Conservation (phyloP, 2,113 vertebrate genomes). For the Periophthalmus modestus region DNA sequence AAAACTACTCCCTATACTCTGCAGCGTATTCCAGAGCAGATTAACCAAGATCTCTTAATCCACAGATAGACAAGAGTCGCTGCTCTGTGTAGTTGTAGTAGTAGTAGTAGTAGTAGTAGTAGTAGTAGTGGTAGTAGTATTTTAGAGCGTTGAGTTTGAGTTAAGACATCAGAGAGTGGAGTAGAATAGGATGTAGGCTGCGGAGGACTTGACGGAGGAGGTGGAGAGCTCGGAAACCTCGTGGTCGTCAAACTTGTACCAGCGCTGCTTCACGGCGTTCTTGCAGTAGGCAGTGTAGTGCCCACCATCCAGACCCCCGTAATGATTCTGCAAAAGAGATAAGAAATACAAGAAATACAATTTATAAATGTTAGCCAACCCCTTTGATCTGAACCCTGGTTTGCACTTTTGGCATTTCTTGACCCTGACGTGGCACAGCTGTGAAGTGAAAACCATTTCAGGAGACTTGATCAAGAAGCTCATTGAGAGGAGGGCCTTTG, state of each 20-base stretch:
- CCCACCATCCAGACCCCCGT: conserved; percentile 93
- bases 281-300: conserved; percentile 98
- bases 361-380: too few species aligned
- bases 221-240: conserved; percentile 92
- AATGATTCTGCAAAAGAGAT: conserved; percentile 86
- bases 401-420: too few species aligned
- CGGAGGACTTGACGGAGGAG: conserved; percentile 91
- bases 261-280: conserved; percentile 86
- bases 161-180: conserved; percentile 83
- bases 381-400: too few species aligned
- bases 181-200: conserved; percentile 98
- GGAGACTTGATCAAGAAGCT: too few species aligned
- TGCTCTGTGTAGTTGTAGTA: conserved; percentile 12
- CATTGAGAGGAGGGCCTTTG: too few species aligned
- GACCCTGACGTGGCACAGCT: too few species aligned
- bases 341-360: neutral
- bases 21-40: neutral
- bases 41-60: conserved; percentile 13
- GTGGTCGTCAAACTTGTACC: conserved; percentile 98
- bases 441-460: too few species aligned
- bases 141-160: conserved; percentile 10
- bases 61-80: conserved; percentile 25
- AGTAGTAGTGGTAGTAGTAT: neutral
- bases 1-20: neutral
- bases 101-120: neutral